Evolutionary conservation across 2,888 invertebrate species (phyloP), one percentile per base, ranked within the genome.

Genomic region (Cabera pusaria): DNA sequence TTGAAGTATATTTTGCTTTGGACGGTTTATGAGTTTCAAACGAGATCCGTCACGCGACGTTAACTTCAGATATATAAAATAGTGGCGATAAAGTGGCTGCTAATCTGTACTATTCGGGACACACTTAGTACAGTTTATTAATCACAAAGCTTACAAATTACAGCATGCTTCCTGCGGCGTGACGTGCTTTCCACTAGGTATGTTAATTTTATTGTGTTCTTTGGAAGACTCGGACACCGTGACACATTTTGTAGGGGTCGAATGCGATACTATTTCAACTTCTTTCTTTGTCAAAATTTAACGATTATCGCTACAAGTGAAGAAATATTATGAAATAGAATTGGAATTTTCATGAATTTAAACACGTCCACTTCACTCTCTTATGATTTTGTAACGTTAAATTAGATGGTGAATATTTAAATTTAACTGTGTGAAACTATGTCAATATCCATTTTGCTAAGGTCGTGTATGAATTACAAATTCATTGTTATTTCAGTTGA

Each of bases 141-240:
- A 88, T 88, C 88, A 87, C 85, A 87, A 88, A 84, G 83, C 80
- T 84, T 84, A 87, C 88, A 88, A 88, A 88, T 87, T 86, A 87
- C 85, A 67, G 69, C 75, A 75, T 75, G 80, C 86, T 87, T 88
- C 88, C 88, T 84, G 85, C 75, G 72, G 66, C 75, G 78, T 80
- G 86, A 84, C 86, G 78, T 76, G 69, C 76, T 79, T 75, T 72
- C 76, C 68, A 61, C 75, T 86, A 88, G 87, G 88, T 71, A 88
- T 87, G 88, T 71, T 85, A 87, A 87, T 88, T 85, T 86, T 84
- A 84, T 86, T 73, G 84, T 81, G 65, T 77, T 73, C 74, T 78
- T 78, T 74, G 76, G 80, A 77, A 79, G 68, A 74, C 80, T 82
- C 72, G 77, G 75, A 71, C 74, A 69, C 69, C 68, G 69, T 70